Evolutionary conservation across 2,888 invertebrate genomes (phyloP), one percentile per base, ranked within the genome.

Genomic region (Rugalucina vietnamica): DNA sequence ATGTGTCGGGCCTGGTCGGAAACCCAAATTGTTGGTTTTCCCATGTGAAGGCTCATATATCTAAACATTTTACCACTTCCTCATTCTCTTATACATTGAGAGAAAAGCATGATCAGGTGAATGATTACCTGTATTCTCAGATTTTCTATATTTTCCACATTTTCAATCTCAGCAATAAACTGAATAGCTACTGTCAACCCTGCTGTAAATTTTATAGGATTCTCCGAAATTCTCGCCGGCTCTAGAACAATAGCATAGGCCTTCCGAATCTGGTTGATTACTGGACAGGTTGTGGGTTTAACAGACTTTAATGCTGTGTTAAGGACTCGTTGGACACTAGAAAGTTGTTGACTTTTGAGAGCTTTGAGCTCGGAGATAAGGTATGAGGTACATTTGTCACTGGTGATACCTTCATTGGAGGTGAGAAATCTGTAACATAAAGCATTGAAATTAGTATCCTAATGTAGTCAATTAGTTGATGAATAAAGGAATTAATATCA

Each of bases 171-270:
- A 0, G 98, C 98, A 92, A 98, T 97, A 80, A 99, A 96, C 21
- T 97, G 97, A 54, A 99, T 97, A 49, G 97, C 97, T 84, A 98
- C 96, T 74, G 98, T 97, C 3, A 99, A 96, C 0, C 99, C 99
- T 0, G 99, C 98, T 49, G 98, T 98, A 93, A 99, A 98, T 93
- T 98, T 98, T 81, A 98, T 95, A 1, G 98, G 97, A 75, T 96
- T 96, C 90, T 98, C 98, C 21, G 97, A 97, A 5, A 97, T 97
- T 49, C 97, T 97, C 70, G 97, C 97, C 0, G 98, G 98, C 93
- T 98, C 98, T 76, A 97, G 95, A 87, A 99, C 97, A 3, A 96
- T 96, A 1, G 94, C 95, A 36, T 79, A 88, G 0, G 93, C 93
- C 84, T 93, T 92, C 24, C 92, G 86, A 10, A 94, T 88, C 69